Evolutionary conservation across 2,888 invertebrate species (phyloP), one percentile per base, ranked within the genome.

Genomic region (Torymus aiolomorphi): DNA sequence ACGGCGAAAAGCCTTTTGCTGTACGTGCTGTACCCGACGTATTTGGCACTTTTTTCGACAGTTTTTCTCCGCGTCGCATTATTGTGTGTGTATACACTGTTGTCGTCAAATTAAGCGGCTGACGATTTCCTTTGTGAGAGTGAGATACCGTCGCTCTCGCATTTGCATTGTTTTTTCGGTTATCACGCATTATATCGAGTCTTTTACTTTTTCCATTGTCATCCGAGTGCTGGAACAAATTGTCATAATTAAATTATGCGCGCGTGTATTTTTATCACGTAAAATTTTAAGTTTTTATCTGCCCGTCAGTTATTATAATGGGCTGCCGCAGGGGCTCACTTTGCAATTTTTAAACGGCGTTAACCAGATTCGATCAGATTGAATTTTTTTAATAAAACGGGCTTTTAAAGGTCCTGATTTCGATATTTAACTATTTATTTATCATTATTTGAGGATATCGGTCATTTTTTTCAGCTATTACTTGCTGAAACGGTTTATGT

Each of bases 291-390:
- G n/a, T 54, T 69, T 56, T 56, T 4, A 57, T 12, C 31, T 24
- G 14, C 51, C 51, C 51, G 52, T 52, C 31, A n/a, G 31, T 69
- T 69, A 69, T 16, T 31, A 14, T 56, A 69, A 69, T 31, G 24
- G 24, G 14, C 20, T 18, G 61, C 4, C 42, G 42, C 42, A 42
- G 8, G 42, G 42, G 42, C 0, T 42, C 42, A 42, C 5, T 42
- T 18, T 62, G 16, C n/a, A 72, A 52, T 72, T 18, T 72, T 72
- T n/a, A 72, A 61, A 18, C n/a, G 49, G n/a, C n/a, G 51, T 71
- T 52, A 52, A 31, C 52, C 52, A 51, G n/a, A 61, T 71, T 61
- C 61, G 18, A 61, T 42, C 16, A 12, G 49, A 18, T 42, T 18
- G 54, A 56, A 31, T 0, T 13, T 59, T 42, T 59, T 57, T 71